Percentiles rank a stretch among this genome's conserved stretches.
Conservation (phyloP, 2,113 vertebrate species). For the Trochalopteron elliotii region DNA sequence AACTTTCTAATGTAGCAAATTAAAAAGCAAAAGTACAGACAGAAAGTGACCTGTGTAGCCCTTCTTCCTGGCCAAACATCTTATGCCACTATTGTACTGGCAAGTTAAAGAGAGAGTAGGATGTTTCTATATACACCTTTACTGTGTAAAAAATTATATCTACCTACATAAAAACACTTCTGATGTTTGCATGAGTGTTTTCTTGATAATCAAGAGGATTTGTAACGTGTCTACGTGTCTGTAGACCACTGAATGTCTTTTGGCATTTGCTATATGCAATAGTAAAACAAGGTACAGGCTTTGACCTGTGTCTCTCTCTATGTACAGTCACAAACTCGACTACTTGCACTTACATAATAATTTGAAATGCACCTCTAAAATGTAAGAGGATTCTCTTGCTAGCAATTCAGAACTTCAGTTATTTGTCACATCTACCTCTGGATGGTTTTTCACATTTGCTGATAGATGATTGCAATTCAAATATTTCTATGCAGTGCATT, state of each 20-base stretch:
- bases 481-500: not conserved
- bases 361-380: not conserved
- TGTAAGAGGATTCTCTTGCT: not conserved
- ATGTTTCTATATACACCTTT: not conserved
- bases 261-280: not conserved
- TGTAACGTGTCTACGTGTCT: accelerated
- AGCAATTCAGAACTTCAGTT: not conserved
- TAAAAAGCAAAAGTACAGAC: not conserved
- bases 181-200: not conserved
- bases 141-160: not conserved
- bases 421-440: not conserved
- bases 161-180: not conserved
- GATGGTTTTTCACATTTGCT: not conserved
- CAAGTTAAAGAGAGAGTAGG: not conserved
- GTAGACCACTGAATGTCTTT: not conserved
- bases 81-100: not conserved
- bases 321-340: not conserved
- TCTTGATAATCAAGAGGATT: not conserved
- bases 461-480: not conserved
- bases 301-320: not conserved
- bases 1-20: not conserved
- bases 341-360: not conserved
- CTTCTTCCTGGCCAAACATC: not conserved
- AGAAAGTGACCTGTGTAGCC: not conserved
- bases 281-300: not conserved